Base-by-base conservation (phyloP, 2,888 invertebrate species). In the Drosophila helvetica region DNA sequence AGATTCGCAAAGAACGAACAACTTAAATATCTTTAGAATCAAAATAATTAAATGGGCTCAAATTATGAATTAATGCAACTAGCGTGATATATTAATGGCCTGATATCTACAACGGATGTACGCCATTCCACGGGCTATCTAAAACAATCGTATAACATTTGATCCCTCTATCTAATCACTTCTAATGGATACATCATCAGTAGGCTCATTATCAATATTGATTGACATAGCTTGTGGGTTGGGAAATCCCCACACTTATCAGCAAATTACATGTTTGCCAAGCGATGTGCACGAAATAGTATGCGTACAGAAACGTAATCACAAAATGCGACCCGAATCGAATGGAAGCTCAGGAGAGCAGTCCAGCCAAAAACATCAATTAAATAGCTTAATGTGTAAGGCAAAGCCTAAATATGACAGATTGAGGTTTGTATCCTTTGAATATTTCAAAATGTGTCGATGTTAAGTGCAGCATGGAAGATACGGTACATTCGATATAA, bases 221-320 rank as follows among this genome's bases (percentile, higher is more conserved):
- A 65, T 65, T 45, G 51, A 52, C 42, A 25, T 15, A 3, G 5
- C 5, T 33, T 25, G 17, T 38, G 62, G 5, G 7, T 9, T 54
- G 25, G 15, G 4, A 38, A 61, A 61, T 33, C 17, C 12, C 43
- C 61, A n/a, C 17, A 42, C 43, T 43, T 64, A 66, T 66, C 65
- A 55, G 65, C 22, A 55, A 66, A 64, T 65, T 65, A 64, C 54
- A 43, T 64, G 48, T 65, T 54, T 63, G 64, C 25, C 18, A 43
- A 54, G 38, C 38, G 43, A 18, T 48, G n/a, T 25, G 19, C 8
- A 42, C 22, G 59, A 43, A 43, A 48, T 50, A 22, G 6, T 22
- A 48, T 48, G 10, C 52, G 30, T 18, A 53, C 38, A 30, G 10
- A 38, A 48, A 30, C 18, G 17, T 45, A 22, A 22, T 12, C 7